phyloP scores from a whole-genome alignment of 2,797 vertebrate species.

The Darevskia nairensis region DNA sequence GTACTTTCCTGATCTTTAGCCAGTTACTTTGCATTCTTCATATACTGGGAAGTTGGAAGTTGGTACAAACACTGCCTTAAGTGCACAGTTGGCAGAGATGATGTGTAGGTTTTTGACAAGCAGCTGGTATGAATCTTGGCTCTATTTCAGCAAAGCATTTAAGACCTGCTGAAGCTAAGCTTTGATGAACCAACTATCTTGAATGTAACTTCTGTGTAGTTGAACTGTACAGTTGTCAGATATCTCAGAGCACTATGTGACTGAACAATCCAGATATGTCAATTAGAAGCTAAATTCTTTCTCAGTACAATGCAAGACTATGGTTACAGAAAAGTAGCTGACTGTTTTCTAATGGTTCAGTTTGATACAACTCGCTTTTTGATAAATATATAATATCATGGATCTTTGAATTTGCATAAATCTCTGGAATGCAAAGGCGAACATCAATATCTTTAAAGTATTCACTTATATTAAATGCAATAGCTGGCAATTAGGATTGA shows the following conservation, averaged over 20 bases:
- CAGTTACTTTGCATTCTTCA: not conserved
- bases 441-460: not conserved
- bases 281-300: conserved; percentile 20
- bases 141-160: conserved; percentile 1
- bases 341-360: not conserved
- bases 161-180: not conserved
- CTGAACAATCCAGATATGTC: conserved; percentile 38
- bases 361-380: not conserved
- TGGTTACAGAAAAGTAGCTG: conserved; percentile 14
- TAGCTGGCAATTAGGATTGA: not conserved
- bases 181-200: not conserved
- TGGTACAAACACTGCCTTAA: not conserved
- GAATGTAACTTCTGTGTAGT: conserved; percentile 32
- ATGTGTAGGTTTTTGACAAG: conserved; percentile 23
- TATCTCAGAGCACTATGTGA: conserved; percentile 33
- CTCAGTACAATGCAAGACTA: not conserved
- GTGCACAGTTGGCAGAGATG: not conserved
- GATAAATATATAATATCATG: not conserved
- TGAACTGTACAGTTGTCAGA: conserved; percentile 21
- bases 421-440: not conserved
- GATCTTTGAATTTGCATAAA: not conserved
- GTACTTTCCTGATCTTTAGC: not conserved
- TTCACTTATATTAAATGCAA: not conserved
- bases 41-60: conserved; percentile 12
- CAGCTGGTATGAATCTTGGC: conserved; percentile 13